Evolutionary conservation across 2,113 vertebrate species (phyloP), one percentile per base, ranked within the genome.

Genomic region (Ceuthmochares aereus): DNA sequence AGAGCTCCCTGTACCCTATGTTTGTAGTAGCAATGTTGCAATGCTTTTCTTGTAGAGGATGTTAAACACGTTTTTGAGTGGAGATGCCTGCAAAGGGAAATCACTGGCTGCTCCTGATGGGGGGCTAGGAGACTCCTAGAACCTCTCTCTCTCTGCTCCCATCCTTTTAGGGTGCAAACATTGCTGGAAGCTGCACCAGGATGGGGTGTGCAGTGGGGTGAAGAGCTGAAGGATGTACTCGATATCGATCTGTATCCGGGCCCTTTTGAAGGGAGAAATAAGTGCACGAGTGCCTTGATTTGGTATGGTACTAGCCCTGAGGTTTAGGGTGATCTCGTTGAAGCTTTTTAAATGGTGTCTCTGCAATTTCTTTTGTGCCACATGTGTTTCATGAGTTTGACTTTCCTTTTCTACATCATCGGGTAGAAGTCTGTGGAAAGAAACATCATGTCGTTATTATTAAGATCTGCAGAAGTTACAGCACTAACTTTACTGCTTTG

Each of bases 381-480:
- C 0, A 0, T 2, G 4, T 58, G 3, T 86, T 83, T 86, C 3
- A 8, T 3, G 17, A 68, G 12, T 36, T 19, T 78, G 32, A 54
- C 3, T 75, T 90, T 23, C 5, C 12, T 2, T 36, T 76, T 88
- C 14, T 63, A 56, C 12, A 59, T 4, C 0, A 4, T 5, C 26
- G 14, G 5, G 10, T 59, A 78, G 88, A 84, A 9, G 7, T 5
- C 12, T n/a, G 4, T 27, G 6, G 47, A 60, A 55, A 49, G 7
- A 83, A 90, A 29, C 15, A 4, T 3, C 1, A 4, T n/a, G 10
- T 67, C 60, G 2, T 27, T 75, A 3, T 43, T 75, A 12, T 19
- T 59, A 89, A 72, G 22, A 68, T 49, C 9, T 60, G 23, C 3
- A 45, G 64, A 89, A 52, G 26, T 59, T 89, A 62, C 25, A 67